Percentiles rank a stretch among this genome's conserved stretches.
phyloP scores from a whole-genome alignment of 1,140 invertebrate species.

The Himalopsyche phryganea region DNA sequence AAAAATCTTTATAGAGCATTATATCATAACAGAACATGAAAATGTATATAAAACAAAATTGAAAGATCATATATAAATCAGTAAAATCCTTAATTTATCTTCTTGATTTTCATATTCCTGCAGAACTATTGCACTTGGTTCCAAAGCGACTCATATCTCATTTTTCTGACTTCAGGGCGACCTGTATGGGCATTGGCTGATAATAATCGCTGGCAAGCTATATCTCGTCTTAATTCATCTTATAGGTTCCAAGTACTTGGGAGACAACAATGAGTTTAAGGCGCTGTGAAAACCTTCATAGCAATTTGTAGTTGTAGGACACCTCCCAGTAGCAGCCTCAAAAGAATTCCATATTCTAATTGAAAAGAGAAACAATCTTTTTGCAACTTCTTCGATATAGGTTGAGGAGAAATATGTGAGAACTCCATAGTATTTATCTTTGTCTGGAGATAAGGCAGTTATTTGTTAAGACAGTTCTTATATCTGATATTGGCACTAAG shows the following conservation, averaged over 20 bases:
- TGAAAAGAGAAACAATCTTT: conserved; percentile 14
- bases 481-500: neutral
- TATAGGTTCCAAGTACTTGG: conserved; percentile 4
- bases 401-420: neutral
- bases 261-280: conserved; percentile 4
- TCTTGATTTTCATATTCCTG: neutral
- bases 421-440: neutral
- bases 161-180: neutral
- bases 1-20: too few relatives aligned
- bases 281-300: conserved; percentile 13
- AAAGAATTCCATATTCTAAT: conserved; percentile 13
- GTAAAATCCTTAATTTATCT: neutral
- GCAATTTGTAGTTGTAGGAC: conserved; percentile 19
- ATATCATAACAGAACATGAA: too few relatives aligned
- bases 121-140: neutral
- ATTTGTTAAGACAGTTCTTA: neutral
- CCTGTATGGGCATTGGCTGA: neutral
- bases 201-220: neutral
- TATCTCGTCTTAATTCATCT: neutral
- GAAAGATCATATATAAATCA: too few relatives aligned
- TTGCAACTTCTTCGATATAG: neutral
- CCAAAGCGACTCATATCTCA: neutral
- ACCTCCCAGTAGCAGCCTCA: conserved; percentile 9
- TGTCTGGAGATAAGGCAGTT: neutral
- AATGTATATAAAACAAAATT: too few relatives aligned